Conservation (phyloP, 2,888 invertebrate species). For the Chrysomela aeneicollis region DNA sequence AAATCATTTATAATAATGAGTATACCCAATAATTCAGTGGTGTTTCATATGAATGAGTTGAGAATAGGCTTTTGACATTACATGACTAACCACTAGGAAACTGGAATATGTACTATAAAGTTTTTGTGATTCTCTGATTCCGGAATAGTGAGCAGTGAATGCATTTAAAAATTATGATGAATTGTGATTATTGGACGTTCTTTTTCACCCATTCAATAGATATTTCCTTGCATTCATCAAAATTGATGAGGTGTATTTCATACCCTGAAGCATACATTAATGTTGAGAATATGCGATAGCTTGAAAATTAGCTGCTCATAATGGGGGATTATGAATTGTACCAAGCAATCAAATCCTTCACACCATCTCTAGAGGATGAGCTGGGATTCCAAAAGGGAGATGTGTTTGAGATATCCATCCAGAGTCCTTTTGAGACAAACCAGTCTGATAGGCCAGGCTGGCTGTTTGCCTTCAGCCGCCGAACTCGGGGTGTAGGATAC, state of each 20-base stretch:
- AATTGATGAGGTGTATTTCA: not conserved
- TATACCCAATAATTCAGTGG: not conserved
- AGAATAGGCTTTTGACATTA: slow-evolving; percentile 18
- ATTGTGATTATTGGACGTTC: slow-evolving; percentile 36
- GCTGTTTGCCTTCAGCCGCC: slow-evolving; percentile 59
- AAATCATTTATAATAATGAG: not conserved
- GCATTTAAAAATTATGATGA: slow-evolving; percentile 27
- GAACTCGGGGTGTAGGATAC: slow-evolving; percentile 59
- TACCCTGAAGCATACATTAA: slow-evolving; percentile 34
- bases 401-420: slow-evolving; percentile 59
- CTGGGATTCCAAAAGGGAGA: slow-evolving; percentile 59
- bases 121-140: slow-evolving; percentile 16
- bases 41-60: not conserved
- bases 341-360: slow-evolving; percentile 58
- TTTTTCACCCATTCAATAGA: slow-evolving; percentile 1
- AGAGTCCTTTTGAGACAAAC: slow-evolving; percentile 51
- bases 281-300: slow-evolving; percentile 43
- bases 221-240: not conserved
- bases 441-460: slow-evolving; percentile 56
- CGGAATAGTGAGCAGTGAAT: slow-evolving; percentile 15
- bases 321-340: slow-evolving; percentile 60
- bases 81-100: slow-evolving; percentile 19
- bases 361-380: slow-evolving; percentile 53
- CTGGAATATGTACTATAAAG: slow-evolving; percentile 19
- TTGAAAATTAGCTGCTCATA: slow-evolving; percentile 48